Conservation (phyloP, 2,888 invertebrate species). For the Automeris io region DNA sequence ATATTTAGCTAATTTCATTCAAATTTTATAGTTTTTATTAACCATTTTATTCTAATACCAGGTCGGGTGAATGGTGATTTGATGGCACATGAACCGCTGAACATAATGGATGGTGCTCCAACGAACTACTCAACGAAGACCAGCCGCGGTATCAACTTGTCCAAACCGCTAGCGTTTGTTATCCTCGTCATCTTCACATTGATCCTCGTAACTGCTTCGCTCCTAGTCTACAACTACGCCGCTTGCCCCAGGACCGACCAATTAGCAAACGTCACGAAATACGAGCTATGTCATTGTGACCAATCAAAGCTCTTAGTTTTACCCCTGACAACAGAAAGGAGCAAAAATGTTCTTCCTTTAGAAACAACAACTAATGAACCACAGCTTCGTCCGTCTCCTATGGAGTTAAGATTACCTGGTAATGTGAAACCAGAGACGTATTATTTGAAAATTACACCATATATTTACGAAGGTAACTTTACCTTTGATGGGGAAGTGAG, state of each 20-base stretch:
- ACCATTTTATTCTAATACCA: slow-evolving; percentile 26
- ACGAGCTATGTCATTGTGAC: slow-evolving; percentile 59
- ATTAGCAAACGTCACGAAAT: slow-evolving; percentile 63
- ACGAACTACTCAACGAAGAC: slow-evolving; percentile 80
- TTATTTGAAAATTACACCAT: slow-evolving; percentile 82
- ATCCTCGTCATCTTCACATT: slow-evolving; percentile 79
- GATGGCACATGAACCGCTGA: slow-evolving; percentile 65
- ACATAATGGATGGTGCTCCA: slow-evolving; percentile 79
- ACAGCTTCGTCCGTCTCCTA: slow-evolving; percentile 25
- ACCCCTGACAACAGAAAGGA: slow-evolving; percentile 56
- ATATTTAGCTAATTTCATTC: not conserved
- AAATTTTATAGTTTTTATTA: not conserved
- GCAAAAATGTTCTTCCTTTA: slow-evolving; percentile 48
- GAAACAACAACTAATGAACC: slow-evolving; percentile 40
- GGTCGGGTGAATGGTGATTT: slow-evolving; percentile 65
- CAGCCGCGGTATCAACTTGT: slow-evolving; percentile 79
- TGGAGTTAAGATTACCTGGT: slow-evolving; percentile 82
- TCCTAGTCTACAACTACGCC: slow-evolving; percentile 86
- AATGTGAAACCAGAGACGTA: slow-evolving; percentile 83
- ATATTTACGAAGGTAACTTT: slow-evolving; percentile 84
- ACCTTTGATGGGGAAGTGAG: slow-evolving; percentile 85
- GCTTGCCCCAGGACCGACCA: slow-evolving; percentile 77
- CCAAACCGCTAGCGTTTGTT: slow-evolving; percentile 79
- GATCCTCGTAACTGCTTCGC: slow-evolving; percentile 82
- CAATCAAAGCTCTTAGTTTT: slow-evolving; percentile 58